Base-by-base conservation (phyloP, 2,888 invertebrate species). In the Scotopteryx bipunctaria region DNA sequence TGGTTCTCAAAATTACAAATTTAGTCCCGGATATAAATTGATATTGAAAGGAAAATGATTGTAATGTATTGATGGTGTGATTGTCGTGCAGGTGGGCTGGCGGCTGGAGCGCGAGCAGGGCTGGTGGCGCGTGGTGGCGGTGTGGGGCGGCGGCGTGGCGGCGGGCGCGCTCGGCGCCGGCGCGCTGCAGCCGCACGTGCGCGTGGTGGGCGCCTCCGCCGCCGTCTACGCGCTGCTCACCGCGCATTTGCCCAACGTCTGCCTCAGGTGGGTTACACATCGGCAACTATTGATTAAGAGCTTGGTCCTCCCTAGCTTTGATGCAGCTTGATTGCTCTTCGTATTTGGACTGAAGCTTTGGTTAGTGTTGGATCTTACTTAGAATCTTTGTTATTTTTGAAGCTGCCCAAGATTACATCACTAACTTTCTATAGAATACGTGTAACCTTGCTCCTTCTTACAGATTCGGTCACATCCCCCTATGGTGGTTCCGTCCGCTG, bases 211-310 rank as follows among this genome's bases (percentile, higher is more conserved):
- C 13, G 96, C 97, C 25, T 97, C 97, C 0, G 97, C 96, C 0
- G 98, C 97, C 4, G 96, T 97, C 46, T 98, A 97, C 81, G 95
- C 97, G 15, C 86, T 98, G 61, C 92, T 98, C 55, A 94, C 96
- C 41, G 96, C 97, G 56, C 96, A 98, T 79, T 88, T 97, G 47
- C 94, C 97, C 40, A 96, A 98, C 83, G 93, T 97, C 59, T 90
- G 94, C 71, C 88, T 96, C 2, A 82, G 86, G 89, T 88, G 9
- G 4, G 33, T 9, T 14, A 40, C 16, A 13, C 13, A n/a, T 21
- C n/a, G n/a, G n/a, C n/a, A n/a, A n/a, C n/a, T n/a, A n/a, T n/a
- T n/a, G n/a, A n/a, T n/a, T n/a, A n/a, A n/a, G n/a, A n/a, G n/a
- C n/a, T n/a, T n/a, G n/a, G n/a, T n/a, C n/a, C n/a, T n/a, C n/a